A percentile compares a stretch with the other conserved stretches of the same genome.
Evolutionary conservation across 2,113 vertebrate genomes (phyloP).

Genomic region (Canis aureus): DNA sequence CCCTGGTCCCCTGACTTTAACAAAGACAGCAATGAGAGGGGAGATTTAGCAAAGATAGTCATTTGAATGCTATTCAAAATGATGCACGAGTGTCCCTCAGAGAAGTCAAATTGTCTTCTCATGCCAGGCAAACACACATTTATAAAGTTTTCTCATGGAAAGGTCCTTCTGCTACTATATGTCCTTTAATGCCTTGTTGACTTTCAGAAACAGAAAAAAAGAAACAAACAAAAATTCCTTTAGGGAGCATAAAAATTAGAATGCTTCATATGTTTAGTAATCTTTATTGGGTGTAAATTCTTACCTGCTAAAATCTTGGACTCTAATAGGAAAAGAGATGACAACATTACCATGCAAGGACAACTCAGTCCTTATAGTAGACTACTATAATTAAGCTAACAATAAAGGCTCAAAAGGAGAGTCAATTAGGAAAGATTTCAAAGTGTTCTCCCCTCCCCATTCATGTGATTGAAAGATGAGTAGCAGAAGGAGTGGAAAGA

Average conservation of each 20-base stretch:
- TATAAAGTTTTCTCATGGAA: slow-evolving; percentile 47
- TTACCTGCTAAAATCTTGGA: slow-evolving; percentile 38
- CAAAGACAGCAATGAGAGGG: slow-evolving; percentile 56
- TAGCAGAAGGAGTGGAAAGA: not conserved
- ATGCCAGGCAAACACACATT: slow-evolving; percentile 21
- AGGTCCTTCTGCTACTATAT: slow-evolving; percentile 44
- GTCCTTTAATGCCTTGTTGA: slow-evolving; percentile 67
- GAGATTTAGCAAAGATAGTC: slow-evolving; percentile 71
- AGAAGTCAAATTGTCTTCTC: slow-evolving; percentile 51
- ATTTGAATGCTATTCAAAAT: slow-evolving; percentile 71
- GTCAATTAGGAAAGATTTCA: not conserved
- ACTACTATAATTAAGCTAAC: not conserved
- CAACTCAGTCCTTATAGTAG: not conserved
- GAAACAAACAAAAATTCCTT: slow-evolving; percentile 23
- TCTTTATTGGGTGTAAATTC: slow-evolving; percentile 22
- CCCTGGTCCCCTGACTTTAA: slow-evolving; percentile 65
- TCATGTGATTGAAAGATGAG: not conserved
- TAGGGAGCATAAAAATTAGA: slow-evolving; percentile 26
- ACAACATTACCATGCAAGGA: slow-evolving; percentile 9
- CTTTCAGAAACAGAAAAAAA: slow-evolving; percentile 64
- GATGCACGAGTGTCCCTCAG: slow-evolving; percentile 47
- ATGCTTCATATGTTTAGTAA: not conserved
- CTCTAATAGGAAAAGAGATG: slow-evolving; percentile 33
- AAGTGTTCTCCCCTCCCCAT: not conserved
- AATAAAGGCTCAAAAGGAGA: not conserved